Percentiles rank a stretch among this genome's conserved stretches.
These are phyloP conservation scores for Podarcis lilfordi DNA, from an alignment of 2,797 vertebrate genomes.

Conservation along the genomic window DNA sequence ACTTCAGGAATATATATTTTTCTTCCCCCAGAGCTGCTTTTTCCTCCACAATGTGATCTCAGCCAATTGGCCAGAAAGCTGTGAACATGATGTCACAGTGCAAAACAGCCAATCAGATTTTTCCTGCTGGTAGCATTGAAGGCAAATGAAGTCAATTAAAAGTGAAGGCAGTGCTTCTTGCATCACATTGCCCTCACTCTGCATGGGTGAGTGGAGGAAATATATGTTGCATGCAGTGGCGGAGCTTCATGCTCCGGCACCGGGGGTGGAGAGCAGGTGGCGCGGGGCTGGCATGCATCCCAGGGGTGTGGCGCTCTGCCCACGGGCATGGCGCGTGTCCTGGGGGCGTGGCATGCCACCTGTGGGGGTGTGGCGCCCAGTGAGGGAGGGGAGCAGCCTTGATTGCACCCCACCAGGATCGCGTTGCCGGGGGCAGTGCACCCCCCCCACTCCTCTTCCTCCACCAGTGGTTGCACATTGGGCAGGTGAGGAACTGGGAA, in stretches of 20 bases:
- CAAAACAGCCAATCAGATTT: neutral
- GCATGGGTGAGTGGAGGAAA: neutral
- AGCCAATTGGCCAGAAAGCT: neutral
- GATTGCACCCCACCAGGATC: too few relatives aligned
- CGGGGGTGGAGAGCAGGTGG: too few relatives aligned
- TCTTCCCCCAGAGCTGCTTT: neutral
- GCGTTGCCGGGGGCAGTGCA: too few relatives aligned
- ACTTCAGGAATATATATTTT: neutral
- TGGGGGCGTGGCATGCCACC: accelerated
- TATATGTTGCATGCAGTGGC: neutral
- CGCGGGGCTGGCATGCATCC: too few relatives aligned
- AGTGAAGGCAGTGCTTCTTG: neutral
- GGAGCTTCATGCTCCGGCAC: too few relatives aligned
- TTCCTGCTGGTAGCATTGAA: too few relatives aligned
- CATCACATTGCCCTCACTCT: neutral
- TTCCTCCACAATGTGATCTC: neutral
- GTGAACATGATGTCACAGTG: neutral
- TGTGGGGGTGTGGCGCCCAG: too few relatives aligned
- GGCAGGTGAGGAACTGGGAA: neutral
- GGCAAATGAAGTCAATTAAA: neutral
- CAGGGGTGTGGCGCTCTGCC: too few relatives aligned
- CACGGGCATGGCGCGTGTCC: too few relatives aligned
- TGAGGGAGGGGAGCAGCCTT: too few relatives aligned
- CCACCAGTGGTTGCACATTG: too few relatives aligned
- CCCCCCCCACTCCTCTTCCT: too few relatives aligned